A percentile compares a stretch with the other conserved stretches of the same genome.
These are phyloP conservation scores for Callipepla californica DNA, from an alignment of 2,113 vertebrate species.

Conservation along the genomic window DNA sequence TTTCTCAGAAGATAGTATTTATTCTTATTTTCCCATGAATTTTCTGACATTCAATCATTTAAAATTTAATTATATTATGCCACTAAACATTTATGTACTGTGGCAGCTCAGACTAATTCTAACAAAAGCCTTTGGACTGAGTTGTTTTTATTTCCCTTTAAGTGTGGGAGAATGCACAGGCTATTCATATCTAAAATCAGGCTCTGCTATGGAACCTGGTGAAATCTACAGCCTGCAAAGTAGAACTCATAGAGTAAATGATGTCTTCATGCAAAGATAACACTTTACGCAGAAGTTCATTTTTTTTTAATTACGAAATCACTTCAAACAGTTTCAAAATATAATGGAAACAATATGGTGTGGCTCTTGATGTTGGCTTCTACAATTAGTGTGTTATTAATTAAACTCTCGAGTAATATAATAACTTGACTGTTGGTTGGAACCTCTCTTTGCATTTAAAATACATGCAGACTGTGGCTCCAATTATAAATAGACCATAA, in stretches of 20 bases:
- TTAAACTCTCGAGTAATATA: constrained; percentile 78
- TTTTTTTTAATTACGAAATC: constrained; percentile 67
- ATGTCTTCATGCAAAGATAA: constrained; percentile 44
- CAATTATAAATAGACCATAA: constrained; percentile 73
- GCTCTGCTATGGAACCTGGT: not conserved
- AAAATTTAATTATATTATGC: not conserved
- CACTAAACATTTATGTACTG: not conserved
- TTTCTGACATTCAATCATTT: not conserved
- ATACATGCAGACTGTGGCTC: constrained; percentile 70
- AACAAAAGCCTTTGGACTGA: not conserved
- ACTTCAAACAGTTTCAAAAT: constrained; percentile 75
- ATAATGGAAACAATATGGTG: constrained; percentile 78
- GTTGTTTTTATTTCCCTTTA: not conserved
- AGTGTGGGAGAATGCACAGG: not conserved
- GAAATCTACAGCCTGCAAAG: constrained; percentile 4
- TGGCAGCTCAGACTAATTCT: not conserved
- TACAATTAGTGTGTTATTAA: constrained; percentile 80
- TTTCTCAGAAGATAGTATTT: not conserved
- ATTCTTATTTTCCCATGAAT: not conserved
- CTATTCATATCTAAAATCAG: not conserved
- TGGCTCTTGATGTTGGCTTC: constrained; percentile 72
- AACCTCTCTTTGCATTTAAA: constrained; percentile 78
- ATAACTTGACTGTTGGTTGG: constrained; percentile 77
- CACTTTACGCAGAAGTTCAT: constrained; percentile 17
- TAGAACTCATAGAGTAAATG: not conserved